Conservation (phyloP, 1,140 invertebrate species). For the Tetranychus cinnabarinus region DNA sequence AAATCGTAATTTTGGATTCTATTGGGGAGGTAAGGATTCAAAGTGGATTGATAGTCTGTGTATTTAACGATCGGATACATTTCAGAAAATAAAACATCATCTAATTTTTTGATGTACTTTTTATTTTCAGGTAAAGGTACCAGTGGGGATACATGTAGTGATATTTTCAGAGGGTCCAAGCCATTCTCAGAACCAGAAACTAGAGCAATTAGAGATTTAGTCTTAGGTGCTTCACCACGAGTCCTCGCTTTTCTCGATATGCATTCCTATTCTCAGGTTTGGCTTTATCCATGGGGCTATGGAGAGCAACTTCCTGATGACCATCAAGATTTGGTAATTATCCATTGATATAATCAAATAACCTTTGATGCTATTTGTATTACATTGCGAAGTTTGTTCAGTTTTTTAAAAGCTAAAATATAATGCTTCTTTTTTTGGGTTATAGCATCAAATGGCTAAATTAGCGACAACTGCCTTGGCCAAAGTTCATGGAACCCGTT, state of each 20-base stretch:
- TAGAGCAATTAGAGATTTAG: constrained; percentile 14
- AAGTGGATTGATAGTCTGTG: not conserved
- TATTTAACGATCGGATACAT: not conserved
- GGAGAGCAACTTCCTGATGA: not conserved
- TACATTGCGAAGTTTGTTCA: too few relatives aligned
- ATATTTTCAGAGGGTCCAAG: constrained; percentile 12
- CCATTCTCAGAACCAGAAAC: constrained; percentile 20
- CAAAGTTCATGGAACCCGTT: not conserved
- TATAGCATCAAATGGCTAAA: not conserved
- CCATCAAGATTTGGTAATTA: constrained; percentile 25
- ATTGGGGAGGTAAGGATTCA: constrained; percentile 3
- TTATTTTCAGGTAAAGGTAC: constrained; percentile 16
- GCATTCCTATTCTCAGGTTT: constrained; percentile 14
- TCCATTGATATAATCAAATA: not conserved
- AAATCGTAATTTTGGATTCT: constrained; percentile 14
- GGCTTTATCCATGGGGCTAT: constrained; percentile 17
- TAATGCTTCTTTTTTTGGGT: too few relatives aligned
- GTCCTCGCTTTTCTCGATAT: constrained; percentile 12
- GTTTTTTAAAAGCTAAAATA: not conserved
- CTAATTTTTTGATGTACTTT: not conserved
- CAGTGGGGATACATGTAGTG: constrained; percentile 10
- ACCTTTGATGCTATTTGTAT: too few relatives aligned
- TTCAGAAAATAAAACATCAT: not conserved
- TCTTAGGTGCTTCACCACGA: constrained; percentile 4
- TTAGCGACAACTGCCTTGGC: not conserved